Evolutionary conservation across 64 coral and sea anemone species (phyloP).

Genomic region (Anthopleura sola): DNA sequence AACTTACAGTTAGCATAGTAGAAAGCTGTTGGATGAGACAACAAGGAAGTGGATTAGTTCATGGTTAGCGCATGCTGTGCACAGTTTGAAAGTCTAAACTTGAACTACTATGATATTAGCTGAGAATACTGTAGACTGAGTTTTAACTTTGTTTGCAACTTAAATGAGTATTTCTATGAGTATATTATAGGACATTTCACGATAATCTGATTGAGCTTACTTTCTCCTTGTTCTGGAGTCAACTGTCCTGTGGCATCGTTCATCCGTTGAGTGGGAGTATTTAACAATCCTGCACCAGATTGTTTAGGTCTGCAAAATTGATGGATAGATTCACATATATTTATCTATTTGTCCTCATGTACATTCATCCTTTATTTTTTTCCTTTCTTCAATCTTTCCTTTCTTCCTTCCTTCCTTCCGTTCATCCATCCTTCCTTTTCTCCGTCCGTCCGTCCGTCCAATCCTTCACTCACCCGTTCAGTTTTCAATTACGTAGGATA

Average conservation of each 20-base stretch:
- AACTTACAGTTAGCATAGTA: conserved; percentile 94
- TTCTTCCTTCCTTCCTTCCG: too few relatives aligned
- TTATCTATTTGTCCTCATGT: too few relatives aligned
- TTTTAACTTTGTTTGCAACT: too few relatives aligned
- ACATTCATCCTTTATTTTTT: too few relatives aligned
- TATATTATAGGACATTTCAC: too few relatives aligned
- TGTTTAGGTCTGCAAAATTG: conserved; percentile 47
- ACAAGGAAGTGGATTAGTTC: background rate
- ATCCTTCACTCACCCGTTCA: background rate
- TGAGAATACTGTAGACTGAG: too few relatives aligned
- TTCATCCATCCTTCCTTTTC: too few relatives aligned
- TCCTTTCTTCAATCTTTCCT: too few relatives aligned
- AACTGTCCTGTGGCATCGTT: conserved; percentile 60
- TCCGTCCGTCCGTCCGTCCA: background rate
- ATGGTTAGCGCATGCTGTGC: too few relatives aligned
- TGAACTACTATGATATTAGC: too few relatives aligned
- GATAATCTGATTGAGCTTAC: conserved; percentile 30
- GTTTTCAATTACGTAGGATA: background rate
- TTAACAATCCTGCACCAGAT: conserved; percentile 43
- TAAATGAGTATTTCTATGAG: too few relatives aligned
- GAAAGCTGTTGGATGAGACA: conserved; percentile 50
- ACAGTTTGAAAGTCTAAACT: too few relatives aligned
- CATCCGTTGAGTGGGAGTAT: conserved; percentile 31
- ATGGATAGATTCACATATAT: background rate
- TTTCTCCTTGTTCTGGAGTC: conserved; percentile 87